These are phyloP conservation scores for Callyntrura guangdongensis DNA, from an alignment of 2,888 invertebrate species.

Conservation along the genomic window DNA sequence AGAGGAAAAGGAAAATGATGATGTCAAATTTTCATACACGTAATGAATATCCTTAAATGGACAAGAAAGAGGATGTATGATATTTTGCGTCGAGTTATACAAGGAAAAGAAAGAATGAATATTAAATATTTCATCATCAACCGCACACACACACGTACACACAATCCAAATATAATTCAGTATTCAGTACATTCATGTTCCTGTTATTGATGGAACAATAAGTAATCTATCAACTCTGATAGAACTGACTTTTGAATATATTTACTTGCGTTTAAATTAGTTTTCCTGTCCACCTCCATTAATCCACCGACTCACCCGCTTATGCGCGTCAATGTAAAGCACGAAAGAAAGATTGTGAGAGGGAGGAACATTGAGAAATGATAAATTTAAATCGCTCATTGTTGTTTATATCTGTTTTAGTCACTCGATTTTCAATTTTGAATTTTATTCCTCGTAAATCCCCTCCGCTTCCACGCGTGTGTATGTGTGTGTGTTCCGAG, in stretches of 20 bases:
- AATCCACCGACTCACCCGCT: constrained; percentile 18
- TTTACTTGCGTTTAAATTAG: constrained; percentile 16
- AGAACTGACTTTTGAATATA: neutral
- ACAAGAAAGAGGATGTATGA: neutral
- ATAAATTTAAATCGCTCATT: constrained; percentile 56
- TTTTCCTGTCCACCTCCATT: constrained; percentile 54
- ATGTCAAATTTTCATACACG: neutral
- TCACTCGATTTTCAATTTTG: constrained; percentile 68
- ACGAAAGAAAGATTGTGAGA: neutral
- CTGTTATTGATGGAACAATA: neutral
- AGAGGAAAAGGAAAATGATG: neutral
- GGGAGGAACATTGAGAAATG: constrained; percentile 45
- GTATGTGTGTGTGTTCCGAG: neutral
- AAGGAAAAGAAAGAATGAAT: neutral
- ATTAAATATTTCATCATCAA: neutral
- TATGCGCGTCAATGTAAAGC: neutral
- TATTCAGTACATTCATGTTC: neutral
- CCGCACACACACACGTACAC: neutral
- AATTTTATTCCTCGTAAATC: constrained; percentile 63
- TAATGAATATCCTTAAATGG: neutral
- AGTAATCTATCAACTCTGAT: constrained; percentile 8
- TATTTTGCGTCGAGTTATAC: neutral
- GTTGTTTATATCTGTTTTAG: constrained; percentile 62
- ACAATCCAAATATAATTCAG: neutral
- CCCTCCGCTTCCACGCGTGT: constrained; percentile 27